Conservation (phyloP, 1,140 invertebrate genomes). For the Magallana ariakensis region DNA sequence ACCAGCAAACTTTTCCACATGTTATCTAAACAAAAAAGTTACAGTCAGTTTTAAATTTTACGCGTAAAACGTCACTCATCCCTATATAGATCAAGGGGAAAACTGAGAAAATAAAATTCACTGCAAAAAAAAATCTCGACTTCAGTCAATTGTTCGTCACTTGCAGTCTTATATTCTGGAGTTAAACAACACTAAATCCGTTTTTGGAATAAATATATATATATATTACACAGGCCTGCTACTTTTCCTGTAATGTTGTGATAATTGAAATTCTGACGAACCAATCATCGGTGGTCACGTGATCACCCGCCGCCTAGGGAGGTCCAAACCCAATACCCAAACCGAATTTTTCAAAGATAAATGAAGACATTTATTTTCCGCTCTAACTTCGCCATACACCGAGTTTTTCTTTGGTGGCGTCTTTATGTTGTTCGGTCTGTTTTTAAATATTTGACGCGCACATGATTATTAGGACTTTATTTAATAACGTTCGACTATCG, state of each 20-base stretch:
- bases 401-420: conserved; percentile 5
- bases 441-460: conserved; percentile 36
- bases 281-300: conserved; percentile 35
- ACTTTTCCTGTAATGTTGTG: conserved; percentile 28
- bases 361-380: conserved; percentile 32
- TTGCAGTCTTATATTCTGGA: background rate
- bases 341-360: conserved; percentile 30
- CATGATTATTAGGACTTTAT: conserved; percentile 25
- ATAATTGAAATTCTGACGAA: conserved; percentile 41
- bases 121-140: background rate
- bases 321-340: conserved; percentile 35
- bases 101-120: no score
- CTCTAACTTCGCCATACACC: conserved; percentile 16
- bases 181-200: conserved; percentile 1
- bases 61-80: background rate
- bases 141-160: conserved; percentile 3
- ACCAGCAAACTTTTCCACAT: conserved; percentile 12
- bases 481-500: conserved; percentile 34
- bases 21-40: conserved; percentile 30
- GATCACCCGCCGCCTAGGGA: conserved; percentile 6
- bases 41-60: background rate
- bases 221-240: conserved; percentile 27
- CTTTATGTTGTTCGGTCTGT: conserved; percentile 12
- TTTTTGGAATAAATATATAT: conserved; percentile 28
- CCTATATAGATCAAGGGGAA: background rate